Conservation (phyloP, 2,888 invertebrate species). For the Eurytoma adleriae region DNA sequence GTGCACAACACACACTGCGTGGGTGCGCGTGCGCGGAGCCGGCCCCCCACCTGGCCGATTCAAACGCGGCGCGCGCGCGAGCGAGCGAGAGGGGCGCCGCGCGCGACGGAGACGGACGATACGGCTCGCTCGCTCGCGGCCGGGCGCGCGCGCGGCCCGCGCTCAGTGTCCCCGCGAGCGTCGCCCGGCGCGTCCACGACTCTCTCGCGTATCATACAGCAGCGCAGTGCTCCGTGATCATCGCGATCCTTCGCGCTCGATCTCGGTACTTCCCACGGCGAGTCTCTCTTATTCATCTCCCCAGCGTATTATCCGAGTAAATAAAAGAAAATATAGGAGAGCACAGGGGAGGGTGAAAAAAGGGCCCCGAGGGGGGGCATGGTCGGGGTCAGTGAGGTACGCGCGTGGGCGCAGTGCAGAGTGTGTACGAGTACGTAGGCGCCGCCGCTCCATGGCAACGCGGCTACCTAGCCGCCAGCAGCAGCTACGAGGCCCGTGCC, state of each 20-base stretch:
- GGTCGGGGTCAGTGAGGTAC: neutral
- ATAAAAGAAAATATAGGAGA: no score
- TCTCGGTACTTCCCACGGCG: neutral
- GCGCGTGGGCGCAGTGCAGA: neutral
- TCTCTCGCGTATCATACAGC: neutral
- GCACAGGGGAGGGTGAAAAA: no score
- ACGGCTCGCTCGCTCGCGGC: conserved; percentile 7
- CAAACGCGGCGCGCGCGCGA: neutral
- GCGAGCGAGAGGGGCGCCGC: neutral
- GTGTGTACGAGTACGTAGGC: conserved; percentile 24
- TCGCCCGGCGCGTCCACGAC: conserved; percentile 1
- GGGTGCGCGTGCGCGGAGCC: neutral
- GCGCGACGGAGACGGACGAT: neutral
- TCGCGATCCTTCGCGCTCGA: neutral
- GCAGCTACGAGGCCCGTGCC: neutral
- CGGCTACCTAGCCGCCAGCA: conserved; percentile 17
- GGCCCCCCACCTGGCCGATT: conserved; percentile 16
- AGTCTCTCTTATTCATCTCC: no score
- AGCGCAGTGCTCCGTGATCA: neutral
- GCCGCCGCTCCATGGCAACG: conserved; percentile 50
- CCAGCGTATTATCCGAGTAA: no score
- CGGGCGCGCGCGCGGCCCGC: conserved; percentile 4
- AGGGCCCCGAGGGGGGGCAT: no score
- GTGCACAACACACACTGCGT: neutral
- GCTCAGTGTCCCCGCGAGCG: conserved; percentile 50